Percentiles rank a stretch among this genome's conserved stretches.
phyloP scores from a whole-genome alignment of 2,888 invertebrate species.

The Cetonia aurata region DNA sequence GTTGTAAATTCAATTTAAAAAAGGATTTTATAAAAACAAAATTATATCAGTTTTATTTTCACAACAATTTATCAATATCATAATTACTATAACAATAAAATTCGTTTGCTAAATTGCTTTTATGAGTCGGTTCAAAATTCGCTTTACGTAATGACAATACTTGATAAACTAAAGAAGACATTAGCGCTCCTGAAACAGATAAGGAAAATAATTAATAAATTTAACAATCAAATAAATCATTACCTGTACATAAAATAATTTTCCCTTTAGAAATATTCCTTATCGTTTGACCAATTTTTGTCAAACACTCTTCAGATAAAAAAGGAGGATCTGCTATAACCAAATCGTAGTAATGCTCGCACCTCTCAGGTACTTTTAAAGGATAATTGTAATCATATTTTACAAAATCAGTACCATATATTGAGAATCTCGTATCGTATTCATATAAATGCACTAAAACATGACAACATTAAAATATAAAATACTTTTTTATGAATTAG shows the following conservation, averaged over 20 bases:
- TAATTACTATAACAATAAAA: conserved; percentile 94
- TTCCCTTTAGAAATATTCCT: conserved; percentile 78
- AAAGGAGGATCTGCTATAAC: conserved; percentile 97
- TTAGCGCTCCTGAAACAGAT: conserved; percentile 75
- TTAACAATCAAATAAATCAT: conserved; percentile 9
- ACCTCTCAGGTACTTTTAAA: conserved; percentile 74
- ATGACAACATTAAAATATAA: conserved; percentile 45
- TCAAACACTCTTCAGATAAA: conserved; percentile 90
- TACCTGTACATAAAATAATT: conserved; percentile 90
- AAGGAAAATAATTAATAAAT: conserved; percentile 8
- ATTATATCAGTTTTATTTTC: conserved; percentile 20
- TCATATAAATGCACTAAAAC: conserved; percentile 82
- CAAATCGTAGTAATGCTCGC: conserved; percentile 77
- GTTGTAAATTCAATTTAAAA: neutral
- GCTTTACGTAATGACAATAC: conserved; percentile 76
- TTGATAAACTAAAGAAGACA: conserved; percentile 77
- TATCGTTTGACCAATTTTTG: conserved; percentile 84
- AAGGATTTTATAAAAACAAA: no score
- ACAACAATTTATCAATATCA: conserved; percentile 71
- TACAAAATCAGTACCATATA: conserved; percentile 82
- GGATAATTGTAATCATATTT: conserved; percentile 91
- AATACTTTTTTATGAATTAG: conserved; percentile 10
- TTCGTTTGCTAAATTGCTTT: conserved; percentile 92
- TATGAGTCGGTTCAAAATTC: conserved; percentile 83
- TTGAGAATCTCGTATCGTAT: conserved; percentile 86